These are phyloP conservation scores for Himalopsyche anomala DNA, from an alignment of 2,888 invertebrate genomes.

Conservation along the genomic window DNA sequence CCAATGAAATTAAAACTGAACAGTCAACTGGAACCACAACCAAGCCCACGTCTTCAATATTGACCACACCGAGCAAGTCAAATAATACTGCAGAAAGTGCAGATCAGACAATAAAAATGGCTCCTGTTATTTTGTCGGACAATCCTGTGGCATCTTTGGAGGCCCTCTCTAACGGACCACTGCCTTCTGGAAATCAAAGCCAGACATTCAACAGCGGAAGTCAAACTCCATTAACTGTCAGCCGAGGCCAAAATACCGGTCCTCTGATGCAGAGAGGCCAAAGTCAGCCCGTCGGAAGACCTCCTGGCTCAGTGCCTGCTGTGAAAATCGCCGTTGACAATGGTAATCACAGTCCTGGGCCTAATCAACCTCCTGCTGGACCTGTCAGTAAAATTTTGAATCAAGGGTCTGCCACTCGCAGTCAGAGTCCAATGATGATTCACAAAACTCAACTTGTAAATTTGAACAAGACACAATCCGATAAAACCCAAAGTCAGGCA, in stretches of 20 bases:
- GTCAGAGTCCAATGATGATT: conserved; percentile 23
- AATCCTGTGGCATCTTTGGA: conserved; percentile 29
- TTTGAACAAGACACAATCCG: conserved; percentile 4
- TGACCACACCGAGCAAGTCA: not conserved
- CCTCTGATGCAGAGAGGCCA: not conserved
- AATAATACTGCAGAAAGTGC: conserved; percentile 10
- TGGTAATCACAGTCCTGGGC: not conserved
- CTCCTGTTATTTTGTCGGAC: not conserved
- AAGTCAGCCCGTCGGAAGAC: not conserved
- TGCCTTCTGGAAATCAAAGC: not conserved
- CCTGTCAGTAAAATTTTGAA: conserved; percentile 7
- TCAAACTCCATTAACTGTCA: conserved; percentile 3
- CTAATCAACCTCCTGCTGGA: conserved; percentile 2
- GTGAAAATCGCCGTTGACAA: not conserved
- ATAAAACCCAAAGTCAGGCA: conserved; percentile 16
- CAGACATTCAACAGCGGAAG: conserved; percentile 23
- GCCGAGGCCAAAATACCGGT: conserved; percentile 8
- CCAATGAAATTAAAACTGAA: not conserved
- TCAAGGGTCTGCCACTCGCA: conserved; percentile 23
- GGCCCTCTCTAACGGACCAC: conserved; percentile 8
- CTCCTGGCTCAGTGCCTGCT: not conserved
- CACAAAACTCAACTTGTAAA: conserved; percentile 16
- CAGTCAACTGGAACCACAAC: not conserved
- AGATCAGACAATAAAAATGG: conserved; percentile 25
- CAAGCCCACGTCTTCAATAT: not conserved